A percentile compares a stretch with the other conserved stretches of the same genome.
Conservation (phyloP, 2,888 invertebrate species). For the Microplitis manilae region DNA sequence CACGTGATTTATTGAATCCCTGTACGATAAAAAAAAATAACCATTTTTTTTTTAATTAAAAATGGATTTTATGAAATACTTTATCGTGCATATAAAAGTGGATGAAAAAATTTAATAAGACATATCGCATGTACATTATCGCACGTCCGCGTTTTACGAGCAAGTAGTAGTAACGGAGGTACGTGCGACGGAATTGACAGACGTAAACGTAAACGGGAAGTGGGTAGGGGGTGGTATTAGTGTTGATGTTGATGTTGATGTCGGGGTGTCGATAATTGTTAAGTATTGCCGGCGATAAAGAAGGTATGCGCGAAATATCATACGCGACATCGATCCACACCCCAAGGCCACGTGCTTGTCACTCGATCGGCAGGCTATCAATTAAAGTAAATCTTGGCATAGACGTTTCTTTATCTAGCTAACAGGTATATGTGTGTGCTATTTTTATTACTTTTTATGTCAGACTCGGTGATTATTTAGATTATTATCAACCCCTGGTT, state of each 20-base stretch:
- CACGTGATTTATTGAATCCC: not conserved
- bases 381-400: slow-evolving; percentile 3
- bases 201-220: too few species aligned
- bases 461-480: not conserved
- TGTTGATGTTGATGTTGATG: not conserved
- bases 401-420: not conserved
- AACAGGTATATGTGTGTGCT: not conserved
- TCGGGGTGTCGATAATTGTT: not conserved
- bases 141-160: too few species aligned
- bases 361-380: slow-evolving; percentile 31
- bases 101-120: too few species aligned
- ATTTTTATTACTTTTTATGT: not conserved
- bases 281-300: slow-evolving; percentile 5
- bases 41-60: too few species aligned
- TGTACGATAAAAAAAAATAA: too few species aligned
- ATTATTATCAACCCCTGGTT: not conserved
- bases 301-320: slow-evolving; percentile 39
- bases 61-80: too few species aligned
- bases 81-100: too few species aligned
- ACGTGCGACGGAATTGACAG: too few species aligned
- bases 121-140: too few species aligned
- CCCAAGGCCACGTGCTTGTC: slow-evolving; percentile 43
- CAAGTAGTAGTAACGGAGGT: not conserved
- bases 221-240: not conserved
- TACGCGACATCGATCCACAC: slow-evolving; percentile 33